Conservation (phyloP, 2,113 vertebrate species). For the Vidua chalybeata region DNA sequence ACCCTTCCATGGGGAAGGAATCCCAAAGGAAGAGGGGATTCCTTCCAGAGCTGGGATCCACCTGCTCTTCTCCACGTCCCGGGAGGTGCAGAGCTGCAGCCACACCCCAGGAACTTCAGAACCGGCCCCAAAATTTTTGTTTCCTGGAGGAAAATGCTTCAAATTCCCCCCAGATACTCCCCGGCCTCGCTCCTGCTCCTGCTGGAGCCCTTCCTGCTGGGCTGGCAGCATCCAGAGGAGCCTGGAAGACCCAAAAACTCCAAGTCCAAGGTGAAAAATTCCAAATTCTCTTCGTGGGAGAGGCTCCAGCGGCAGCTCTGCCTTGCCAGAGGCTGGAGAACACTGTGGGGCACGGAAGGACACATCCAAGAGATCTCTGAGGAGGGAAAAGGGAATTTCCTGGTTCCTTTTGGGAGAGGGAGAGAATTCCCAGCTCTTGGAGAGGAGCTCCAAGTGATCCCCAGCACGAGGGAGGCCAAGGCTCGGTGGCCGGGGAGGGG, state of each 20-base stretch:
- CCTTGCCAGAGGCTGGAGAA: neutral
- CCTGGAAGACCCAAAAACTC: neutral
- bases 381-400: neutral
- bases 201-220: neutral
- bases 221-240: neutral
- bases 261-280: neutral
- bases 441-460: neutral
- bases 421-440: neutral
- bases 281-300: neutral
- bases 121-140: neutral
- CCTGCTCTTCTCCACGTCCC: neutral
- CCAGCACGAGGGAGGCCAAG: neutral
- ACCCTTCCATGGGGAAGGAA: neutral
- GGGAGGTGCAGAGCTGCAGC: neutral
- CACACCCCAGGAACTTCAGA: neutral
- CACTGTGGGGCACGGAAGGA: neutral
- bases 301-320: neutral
- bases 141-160: neutral
- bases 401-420: neutral
- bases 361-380: neutral
- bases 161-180: neutral
- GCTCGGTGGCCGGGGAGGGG: neutral
- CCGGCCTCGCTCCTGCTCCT: accelerated
- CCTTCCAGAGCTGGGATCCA: neutral
- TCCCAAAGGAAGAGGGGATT: accelerated